Percentiles rank a stretch among this genome's conserved stretches.
Evolutionary conservation across 2,888 invertebrate genomes (phyloP).

Genomic region (Hipparchia sbordonii): DNA sequence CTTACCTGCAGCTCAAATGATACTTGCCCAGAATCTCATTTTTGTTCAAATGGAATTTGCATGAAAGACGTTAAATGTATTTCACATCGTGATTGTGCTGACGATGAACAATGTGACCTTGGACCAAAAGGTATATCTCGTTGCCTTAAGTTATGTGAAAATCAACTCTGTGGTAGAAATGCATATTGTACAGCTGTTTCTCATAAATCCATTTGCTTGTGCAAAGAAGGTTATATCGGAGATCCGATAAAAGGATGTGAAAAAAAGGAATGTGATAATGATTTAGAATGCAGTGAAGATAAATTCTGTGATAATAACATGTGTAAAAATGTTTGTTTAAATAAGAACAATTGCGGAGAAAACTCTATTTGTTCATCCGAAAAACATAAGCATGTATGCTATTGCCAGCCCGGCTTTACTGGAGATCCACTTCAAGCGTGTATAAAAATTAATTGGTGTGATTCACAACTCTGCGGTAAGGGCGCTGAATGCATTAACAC

Average conservation of each 20-base stretch:
- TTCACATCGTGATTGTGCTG: constrained; percentile 87
- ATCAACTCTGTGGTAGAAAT: constrained; percentile 90
- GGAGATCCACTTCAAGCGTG: constrained; percentile 90
- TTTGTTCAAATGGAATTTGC: constrained; percentile 92
- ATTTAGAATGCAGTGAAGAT: constrained; percentile 90
- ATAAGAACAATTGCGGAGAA: constrained; percentile 91
- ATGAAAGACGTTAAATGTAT: constrained; percentile 91
- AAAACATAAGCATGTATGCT: constrained; percentile 87
- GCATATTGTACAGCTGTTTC: constrained; percentile 89
- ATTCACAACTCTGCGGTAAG: constrained; percentile 89
- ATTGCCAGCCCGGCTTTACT: constrained; percentile 94
- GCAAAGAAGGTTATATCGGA: constrained; percentile 90
- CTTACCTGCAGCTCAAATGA: constrained; percentile 90
- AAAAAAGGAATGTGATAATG: constrained; percentile 88
- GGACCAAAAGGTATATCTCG: constrained; percentile 88
- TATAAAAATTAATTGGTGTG: constrained; percentile 89
- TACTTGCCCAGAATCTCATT: constrained; percentile 93
- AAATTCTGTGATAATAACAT: constrained; percentile 91
- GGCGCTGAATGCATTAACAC: constrained; percentile 91
- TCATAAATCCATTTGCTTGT: constrained; percentile 90
- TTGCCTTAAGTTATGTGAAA: constrained; percentile 89
- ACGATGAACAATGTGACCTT: constrained; percentile 87
- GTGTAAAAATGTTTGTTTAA: constrained; percentile 93
- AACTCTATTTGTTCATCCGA: constrained; percentile 94
- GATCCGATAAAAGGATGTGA: constrained; percentile 92